Base-by-base conservation (phyloP, 1,140 invertebrate species). In the Lethrus apterus region DNA sequence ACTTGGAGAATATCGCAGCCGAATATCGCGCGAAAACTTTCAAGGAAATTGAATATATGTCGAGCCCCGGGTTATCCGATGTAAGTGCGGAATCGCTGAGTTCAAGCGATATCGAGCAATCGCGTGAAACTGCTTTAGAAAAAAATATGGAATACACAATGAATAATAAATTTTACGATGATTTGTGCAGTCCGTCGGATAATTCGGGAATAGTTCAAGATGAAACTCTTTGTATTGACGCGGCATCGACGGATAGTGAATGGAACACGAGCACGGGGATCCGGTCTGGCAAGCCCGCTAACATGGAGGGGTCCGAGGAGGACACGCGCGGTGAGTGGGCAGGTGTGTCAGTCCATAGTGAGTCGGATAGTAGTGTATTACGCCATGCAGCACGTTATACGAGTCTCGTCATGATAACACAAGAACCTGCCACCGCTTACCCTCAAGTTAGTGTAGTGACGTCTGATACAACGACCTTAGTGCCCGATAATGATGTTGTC, bases 351-450 rank as follows among this genome's bases (percentile, higher is more conserved):
- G 68, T 63, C 60, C 59, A 56, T 62, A 67, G 64, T 68, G 64
- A 69, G 68, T 67, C 65, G 63, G 70, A 70, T 67, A 68, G 70
- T 67, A 66, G 64, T 64, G 64, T 59, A 61, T 55, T 61, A 64
- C 63, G 66, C 62, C 67, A 71, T 74, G 53, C 74, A 54, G 83
- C 83, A 68, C 83, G 82, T 59, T 89, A 86, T 63, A 85, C 81
- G 55, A 89, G 86, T 71, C 75, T 87, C 71, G 83, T 89, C 66
- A 88, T 87, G 84, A 89, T 90, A 67, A 89, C 81, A 52, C 79
- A 85, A 68, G 81, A 82, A 63, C 26, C 50, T 13, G 44, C 52
- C 46, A 44, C 48, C 4, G 63, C 66, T 10, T 73, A 73, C 50
- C 70, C 74, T 32, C 73, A 78, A 54, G 80, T 83, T 50, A 83